phyloP scores from a whole-genome alignment of 2,797 vertebrate genomes.

The Oreochromis mossambicus region DNA sequence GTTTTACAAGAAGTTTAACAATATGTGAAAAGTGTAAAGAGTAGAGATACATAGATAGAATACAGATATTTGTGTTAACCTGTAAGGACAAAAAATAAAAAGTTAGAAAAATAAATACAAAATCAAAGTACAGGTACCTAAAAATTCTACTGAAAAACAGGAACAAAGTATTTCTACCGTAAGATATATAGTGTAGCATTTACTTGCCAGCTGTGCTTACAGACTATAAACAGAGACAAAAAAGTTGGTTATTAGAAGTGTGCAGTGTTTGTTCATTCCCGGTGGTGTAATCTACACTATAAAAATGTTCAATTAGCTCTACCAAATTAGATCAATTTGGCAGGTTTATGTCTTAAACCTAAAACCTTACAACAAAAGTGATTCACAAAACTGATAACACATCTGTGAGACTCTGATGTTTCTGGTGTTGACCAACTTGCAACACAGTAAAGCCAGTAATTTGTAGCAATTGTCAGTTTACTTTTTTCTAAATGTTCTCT shows the following conservation, averaged over 20 bases:
- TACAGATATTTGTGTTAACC: not conserved
- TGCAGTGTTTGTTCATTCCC: not conserved
- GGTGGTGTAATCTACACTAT: not conserved
- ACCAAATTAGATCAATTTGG: not conserved
- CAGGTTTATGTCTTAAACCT: not conserved
- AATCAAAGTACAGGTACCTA: not conserved
- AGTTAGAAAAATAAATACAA: not conserved
- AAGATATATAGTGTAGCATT: not conserved
- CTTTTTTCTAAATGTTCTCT: not conserved
- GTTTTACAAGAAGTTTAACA: not conserved
- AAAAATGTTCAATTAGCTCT: constrained; percentile 17
- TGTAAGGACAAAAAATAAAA: not conserved
- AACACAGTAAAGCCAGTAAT: not conserved
- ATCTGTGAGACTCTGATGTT: not conserved
- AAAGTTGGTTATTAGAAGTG: not conserved
- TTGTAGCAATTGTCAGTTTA: not conserved
- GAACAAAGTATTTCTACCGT: not conserved
- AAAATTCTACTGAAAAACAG: fast-evolving
- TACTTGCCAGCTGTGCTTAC: not conserved
- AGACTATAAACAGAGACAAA: not conserved
- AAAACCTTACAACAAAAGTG: not conserved
- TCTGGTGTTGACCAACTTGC: not conserved
- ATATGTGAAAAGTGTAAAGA: not conserved
- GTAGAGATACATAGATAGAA: not conserved
- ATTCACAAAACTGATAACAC: not conserved